Base-by-base conservation (phyloP, 1,140 invertebrate species). In the Drosophila watanabei region DNA sequence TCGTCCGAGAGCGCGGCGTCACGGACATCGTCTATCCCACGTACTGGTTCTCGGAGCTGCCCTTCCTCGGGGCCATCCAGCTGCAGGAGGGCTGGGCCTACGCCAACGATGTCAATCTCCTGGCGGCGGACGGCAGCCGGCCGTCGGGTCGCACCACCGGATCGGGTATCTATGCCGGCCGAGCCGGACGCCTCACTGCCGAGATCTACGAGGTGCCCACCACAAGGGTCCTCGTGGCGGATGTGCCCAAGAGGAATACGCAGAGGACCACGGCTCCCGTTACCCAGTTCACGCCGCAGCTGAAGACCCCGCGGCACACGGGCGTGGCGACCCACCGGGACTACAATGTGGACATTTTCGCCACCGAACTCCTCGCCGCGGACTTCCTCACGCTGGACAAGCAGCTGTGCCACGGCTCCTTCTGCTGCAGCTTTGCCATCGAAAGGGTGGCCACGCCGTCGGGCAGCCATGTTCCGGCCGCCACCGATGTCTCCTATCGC, bases 21-120 rank as follows among this genome's bases (percentile, higher is more conserved):
- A 95, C 94, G 7, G 96, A 98, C 82, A 94, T 98, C 37, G 92
- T 97, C 0, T 96, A 95, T 82, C 94, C 96, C 0, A 96, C 96
- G 0, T 95, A 94, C 39, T 98, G 97, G 97, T 95, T 95, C 79
- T 95, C 96, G 18, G 95, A 96, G 75, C 73, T 96, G 13, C 97
- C 95, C 0, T 96, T 96, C 80, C 92, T 97, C 10, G 95, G 95
- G 93, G 94, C 93, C 4, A 54, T 94, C 1, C 93, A 94, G 51
- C 89, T 94, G 39, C 93, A 94, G 75, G 82, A 94, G 60, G 94
- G 94, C 16, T 95, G 94, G 94, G 93, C 95, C 3, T 94, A 80
- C 61, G 91, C 84, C 2, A 94, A 94, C 13, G 89, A 94, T 71
- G 93, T 94, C 0, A 95, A 95, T 75, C 72, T 95, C 5, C 70